These are phyloP conservation scores for Darevskia mixta DNA, from an alignment of 2,797 vertebrate genomes.

Conservation along the genomic window DNA sequence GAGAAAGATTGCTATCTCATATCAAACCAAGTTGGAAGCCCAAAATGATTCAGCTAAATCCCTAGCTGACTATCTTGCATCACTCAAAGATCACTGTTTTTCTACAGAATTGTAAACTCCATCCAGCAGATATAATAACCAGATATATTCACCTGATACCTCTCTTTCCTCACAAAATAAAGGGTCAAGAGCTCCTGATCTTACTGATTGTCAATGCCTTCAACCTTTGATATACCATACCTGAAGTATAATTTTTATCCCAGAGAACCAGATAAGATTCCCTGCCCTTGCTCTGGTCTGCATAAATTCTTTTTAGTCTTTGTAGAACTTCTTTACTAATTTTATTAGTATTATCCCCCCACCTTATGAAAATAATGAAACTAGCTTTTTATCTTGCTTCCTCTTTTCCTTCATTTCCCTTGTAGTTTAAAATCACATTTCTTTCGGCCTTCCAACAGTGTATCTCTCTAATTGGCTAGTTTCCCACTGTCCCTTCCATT, in stretches of 20 bases:
- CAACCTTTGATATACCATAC: neutral
- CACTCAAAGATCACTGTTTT: neutral
- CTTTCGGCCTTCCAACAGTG: neutral
- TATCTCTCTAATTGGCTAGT: neutral
- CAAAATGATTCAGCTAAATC: neutral
- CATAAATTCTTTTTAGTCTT: neutral
- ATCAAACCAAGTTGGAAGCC: slow-evolving; percentile 8
- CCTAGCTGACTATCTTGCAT: neutral
- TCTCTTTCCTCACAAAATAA: neutral
- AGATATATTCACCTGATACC: neutral
- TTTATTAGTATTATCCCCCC: neutral
- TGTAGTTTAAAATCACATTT: neutral
- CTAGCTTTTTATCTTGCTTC: neutral
- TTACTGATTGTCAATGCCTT: neutral
- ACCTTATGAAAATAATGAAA: neutral
- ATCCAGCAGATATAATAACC: neutral
- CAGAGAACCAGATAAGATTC: neutral
- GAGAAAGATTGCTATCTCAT: neutral
- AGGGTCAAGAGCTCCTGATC: neutral
- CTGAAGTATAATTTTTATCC: neutral
- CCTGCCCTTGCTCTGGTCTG: neutral
- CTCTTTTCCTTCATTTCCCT: neutral
- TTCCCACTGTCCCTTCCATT: neutral
- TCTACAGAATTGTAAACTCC: neutral
- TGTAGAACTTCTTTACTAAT: neutral